Evolutionary conservation across 2,113 vertebrate species (phyloP).

Genomic region (Syngnathoides biaculeatus): DNA sequence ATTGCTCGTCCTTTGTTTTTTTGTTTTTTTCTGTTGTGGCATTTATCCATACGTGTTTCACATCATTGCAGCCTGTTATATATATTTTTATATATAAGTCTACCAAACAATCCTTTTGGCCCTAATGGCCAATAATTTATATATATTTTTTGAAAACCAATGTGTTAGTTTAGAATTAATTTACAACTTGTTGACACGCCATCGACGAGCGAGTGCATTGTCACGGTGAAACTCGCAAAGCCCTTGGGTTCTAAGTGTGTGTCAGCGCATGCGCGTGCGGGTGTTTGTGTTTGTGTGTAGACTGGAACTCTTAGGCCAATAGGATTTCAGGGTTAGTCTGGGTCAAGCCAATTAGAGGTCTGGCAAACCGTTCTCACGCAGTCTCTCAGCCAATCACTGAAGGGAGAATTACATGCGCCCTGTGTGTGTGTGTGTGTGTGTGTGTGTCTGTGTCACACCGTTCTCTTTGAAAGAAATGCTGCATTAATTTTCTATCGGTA

Average conservation of each 20-base stretch:
- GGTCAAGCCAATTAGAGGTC: slow-evolving; percentile 84
- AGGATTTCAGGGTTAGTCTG: slow-evolving; percentile 82
- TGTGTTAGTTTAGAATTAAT: slow-evolving; percentile 11
- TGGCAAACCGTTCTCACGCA: slow-evolving; percentile 77
- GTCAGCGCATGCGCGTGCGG: slow-evolving; percentile 10
- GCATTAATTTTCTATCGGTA: neutral
- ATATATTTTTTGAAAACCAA: slow-evolving; percentile 2
- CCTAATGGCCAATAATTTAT: neutral
- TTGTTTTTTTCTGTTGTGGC: neutral
- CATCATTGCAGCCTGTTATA: neutral
- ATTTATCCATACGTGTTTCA: neutral
- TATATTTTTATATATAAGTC: neutral
- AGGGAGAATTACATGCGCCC: slow-evolving; percentile 61
- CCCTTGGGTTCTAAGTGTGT: slow-evolving; percentile 25
- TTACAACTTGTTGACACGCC: slow-evolving; percentile 13
- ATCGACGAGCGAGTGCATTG: slow-evolving; percentile 38
- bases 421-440: slow-evolving; percentile 24
- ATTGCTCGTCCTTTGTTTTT: slow-evolving; percentile 10
- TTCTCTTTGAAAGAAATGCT: neutral
- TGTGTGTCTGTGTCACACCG: slow-evolving; percentile 6
- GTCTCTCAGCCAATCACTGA: slow-evolving; percentile 68
- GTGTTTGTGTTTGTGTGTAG: slow-evolving; percentile 36
- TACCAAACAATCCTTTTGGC: neutral
- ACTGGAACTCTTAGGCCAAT: slow-evolving; percentile 77
- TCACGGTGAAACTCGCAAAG: slow-evolving; percentile 17